These are phyloP conservation scores for Rhabdomys pumilio DNA, from an alignment of 2,797 vertebrate genomes.

Conservation along the genomic window DNA sequence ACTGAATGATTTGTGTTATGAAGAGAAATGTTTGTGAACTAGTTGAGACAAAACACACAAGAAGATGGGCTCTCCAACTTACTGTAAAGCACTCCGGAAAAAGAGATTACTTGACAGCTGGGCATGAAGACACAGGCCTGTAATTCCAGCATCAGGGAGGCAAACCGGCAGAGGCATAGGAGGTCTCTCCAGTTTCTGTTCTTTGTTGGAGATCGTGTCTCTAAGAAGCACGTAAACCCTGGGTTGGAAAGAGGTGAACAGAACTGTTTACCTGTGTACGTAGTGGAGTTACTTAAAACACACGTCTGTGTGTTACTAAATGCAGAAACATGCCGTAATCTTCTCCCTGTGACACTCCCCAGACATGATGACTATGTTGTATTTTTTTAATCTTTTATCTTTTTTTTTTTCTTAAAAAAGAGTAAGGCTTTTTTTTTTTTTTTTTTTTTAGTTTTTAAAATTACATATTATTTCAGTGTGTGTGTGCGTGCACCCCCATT, in stretches of 20 bases:
- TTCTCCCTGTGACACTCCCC: neutral
- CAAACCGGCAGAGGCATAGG: neutral
- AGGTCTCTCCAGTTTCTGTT: neutral
- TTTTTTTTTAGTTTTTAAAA: neutral
- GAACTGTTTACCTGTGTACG: slow-evolving; percentile 18
- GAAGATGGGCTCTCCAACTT: neutral
- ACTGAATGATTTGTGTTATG: slow-evolving; percentile 46
- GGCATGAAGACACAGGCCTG: neutral
- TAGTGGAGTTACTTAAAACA: slow-evolving; percentile 15
- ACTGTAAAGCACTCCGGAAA: neutral
- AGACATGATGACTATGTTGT: neutral
- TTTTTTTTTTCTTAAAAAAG: neutral
- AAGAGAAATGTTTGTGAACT: slow-evolving; percentile 42
- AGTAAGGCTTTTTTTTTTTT: neutral
- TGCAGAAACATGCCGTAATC: slow-evolving; percentile 20
- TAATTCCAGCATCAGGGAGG: neutral
- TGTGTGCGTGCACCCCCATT: neutral
- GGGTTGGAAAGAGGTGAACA: neutral
- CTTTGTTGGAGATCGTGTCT: neutral
- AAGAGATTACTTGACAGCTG: neutral
- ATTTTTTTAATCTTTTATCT: neutral
- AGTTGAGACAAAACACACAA: slow-evolving; percentile 25
- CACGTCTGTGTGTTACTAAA: neutral
- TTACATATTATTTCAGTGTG: neutral
- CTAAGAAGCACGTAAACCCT: neutral